Evolutionary conservation across 2,888 invertebrate genomes (phyloP).

Genomic region (Bhutanitis thaidina): DNA sequence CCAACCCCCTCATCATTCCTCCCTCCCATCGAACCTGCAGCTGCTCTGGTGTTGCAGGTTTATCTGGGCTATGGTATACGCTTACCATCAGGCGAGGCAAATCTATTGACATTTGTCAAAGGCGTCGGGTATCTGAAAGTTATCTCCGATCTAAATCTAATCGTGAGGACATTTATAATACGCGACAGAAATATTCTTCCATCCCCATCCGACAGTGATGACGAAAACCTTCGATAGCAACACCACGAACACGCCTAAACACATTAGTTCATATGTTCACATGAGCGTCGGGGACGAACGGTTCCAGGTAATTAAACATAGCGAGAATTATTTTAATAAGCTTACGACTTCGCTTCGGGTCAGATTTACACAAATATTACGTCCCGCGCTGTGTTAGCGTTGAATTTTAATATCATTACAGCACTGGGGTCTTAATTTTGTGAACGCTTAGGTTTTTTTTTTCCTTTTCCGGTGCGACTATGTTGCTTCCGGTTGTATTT

Average conservation of each 20-base stretch:
- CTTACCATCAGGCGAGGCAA: too few relatives aligned
- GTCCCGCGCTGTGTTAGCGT: slow-evolving; percentile 60
- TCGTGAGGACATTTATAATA: too few relatives aligned
- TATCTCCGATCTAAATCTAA: too few relatives aligned
- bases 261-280: slow-evolving; percentile 58
- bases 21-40: too few relatives aligned
- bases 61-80: too few relatives aligned
- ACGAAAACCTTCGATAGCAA: too few relatives aligned
- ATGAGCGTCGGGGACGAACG: slow-evolving; percentile 51
- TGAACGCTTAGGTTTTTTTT: slow-evolving; percentile 54
- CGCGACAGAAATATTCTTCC: too few relatives aligned
- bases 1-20: too few relatives aligned
- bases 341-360: slow-evolving; percentile 59
- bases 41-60: too few relatives aligned
- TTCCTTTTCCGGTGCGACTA: slow-evolving; percentile 36
- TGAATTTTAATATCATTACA: slow-evolving; percentile 78
- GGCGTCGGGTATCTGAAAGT: too few relatives aligned
- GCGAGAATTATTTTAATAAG: slow-evolving; percentile 78
- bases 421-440: slow-evolving; percentile 70
- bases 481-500: neutral
- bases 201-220: too few relatives aligned
- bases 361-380: slow-evolving; percentile 67
- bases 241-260: slow-evolving; percentile 24
- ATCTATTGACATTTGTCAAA: too few relatives aligned
- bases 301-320: slow-evolving; percentile 74